Conservation (phyloP, 2,888 invertebrate genomes). For the Agrypnus murinus region DNA sequence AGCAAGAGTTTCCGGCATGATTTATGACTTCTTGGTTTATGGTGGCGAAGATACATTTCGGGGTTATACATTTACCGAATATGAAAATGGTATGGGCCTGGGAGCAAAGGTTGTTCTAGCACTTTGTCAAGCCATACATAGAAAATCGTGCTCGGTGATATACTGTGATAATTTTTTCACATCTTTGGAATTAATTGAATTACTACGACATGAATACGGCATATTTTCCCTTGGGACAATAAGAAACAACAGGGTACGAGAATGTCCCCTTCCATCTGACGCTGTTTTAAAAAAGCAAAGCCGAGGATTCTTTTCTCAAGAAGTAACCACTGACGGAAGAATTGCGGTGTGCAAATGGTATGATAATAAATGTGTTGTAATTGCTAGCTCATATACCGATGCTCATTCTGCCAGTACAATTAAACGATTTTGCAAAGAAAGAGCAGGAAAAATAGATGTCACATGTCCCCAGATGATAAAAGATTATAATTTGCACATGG, state of each 20-base stretch:
- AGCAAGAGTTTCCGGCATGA: conserved; percentile 49
- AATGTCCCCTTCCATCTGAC: neutral
- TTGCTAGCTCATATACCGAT: too few species aligned
- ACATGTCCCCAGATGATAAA: neutral
- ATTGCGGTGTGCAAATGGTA: neutral
- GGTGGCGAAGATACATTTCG: conserved; percentile 50
- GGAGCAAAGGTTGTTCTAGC: neutral
- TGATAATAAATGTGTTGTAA: too few species aligned
- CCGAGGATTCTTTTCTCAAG: neutral
- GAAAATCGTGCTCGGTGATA: too few species aligned
- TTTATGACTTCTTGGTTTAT: conserved; percentile 52
- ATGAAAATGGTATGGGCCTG: neutral
- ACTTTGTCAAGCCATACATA: neutral
- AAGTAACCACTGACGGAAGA: neutral
- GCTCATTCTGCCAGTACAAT: neutral
- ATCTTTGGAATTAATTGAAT: too few species aligned
- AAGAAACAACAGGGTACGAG: neutral
- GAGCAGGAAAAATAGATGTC: neutral
- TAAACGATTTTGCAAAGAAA: conserved; percentile 7
- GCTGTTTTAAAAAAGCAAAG: neutral
- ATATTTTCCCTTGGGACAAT: neutral
- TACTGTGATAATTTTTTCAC: too few species aligned
- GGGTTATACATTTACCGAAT: neutral
- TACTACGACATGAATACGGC: too few species aligned
- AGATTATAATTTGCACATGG: conserved; percentile 12